Percentiles rank a stretch among this genome's conserved stretches.
These are phyloP conservation scores for Merodon equestris DNA, from an alignment of 2,888 invertebrate species.

Conservation along the genomic window DNA sequence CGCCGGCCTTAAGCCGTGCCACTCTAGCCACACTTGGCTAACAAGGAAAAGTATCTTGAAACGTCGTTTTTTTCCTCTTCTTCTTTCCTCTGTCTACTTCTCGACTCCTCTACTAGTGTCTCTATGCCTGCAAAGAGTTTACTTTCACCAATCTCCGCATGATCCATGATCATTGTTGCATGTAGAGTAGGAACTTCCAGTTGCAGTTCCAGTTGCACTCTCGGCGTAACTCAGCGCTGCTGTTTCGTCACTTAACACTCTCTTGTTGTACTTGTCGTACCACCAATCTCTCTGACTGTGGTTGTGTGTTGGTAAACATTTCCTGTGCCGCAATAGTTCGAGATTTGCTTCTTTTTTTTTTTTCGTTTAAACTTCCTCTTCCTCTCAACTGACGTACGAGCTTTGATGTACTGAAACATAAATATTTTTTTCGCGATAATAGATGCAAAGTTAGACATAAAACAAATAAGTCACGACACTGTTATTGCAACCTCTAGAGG, in stretches of 20 bases:
- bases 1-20: constrained; percentile 22
- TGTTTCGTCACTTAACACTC: constrained; percentile 56
- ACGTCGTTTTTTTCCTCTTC: constrained; percentile 10
- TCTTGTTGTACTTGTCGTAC: constrained; percentile 1
- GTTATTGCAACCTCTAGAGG: constrained; percentile 67
- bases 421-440: constrained; percentile 16
- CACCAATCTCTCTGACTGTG: not conserved
- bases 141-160: constrained; percentile 54
- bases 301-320: constrained; percentile 35
- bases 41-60: constrained; percentile 47
- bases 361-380: constrained; percentile 56
- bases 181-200: constrained; percentile 59
- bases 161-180: constrained; percentile 59
- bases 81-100: not conserved
- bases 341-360: constrained; percentile 21
- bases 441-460: constrained; percentile 48
- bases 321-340: constrained; percentile 52
- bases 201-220: constrained; percentile 24
- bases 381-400: constrained; percentile 26
- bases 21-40: constrained; percentile 12
- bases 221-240: constrained; percentile 43
- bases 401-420: not conserved
- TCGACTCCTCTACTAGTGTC: constrained; percentile 10
- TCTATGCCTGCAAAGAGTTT: constrained; percentile 30
- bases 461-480: constrained; percentile 19